Percentiles rank a stretch among this genome's conserved stretches.
Conservation (phyloP, 2,797 vertebrate species). For the Danio jaintianensis region DNA sequence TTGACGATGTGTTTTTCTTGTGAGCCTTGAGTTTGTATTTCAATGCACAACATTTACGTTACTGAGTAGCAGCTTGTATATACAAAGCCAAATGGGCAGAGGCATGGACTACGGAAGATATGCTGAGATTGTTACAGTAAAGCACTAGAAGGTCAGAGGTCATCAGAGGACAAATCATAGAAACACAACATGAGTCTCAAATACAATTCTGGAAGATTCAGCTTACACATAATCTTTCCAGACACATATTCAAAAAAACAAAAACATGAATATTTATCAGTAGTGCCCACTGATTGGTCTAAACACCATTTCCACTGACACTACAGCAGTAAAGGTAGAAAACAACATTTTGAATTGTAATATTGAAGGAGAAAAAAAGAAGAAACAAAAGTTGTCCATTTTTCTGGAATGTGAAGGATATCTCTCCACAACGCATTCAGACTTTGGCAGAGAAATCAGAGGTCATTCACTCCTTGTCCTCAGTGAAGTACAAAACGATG, state of each 20-base stretch:
- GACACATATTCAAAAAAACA: slow-evolving; percentile 29
- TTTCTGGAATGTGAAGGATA: slow-evolving; percentile 32
- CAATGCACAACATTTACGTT: slow-evolving; percentile 79
- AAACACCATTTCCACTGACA: slow-evolving; percentile 38
- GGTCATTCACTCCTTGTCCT: slow-evolving; percentile 53
- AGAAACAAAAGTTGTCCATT: slow-evolving; percentile 10
- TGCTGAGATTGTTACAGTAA: slow-evolving; percentile 48
- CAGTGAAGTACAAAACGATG: slow-evolving; percentile 50
- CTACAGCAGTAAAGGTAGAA: slow-evolving; percentile 35
- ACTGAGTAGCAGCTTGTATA: slow-evolving; percentile 66
- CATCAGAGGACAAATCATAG: slow-evolving; percentile 42
- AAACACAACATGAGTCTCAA: slow-evolving; percentile 46
- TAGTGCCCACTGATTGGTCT: slow-evolving; percentile 34
- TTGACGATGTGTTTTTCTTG: slow-evolving; percentile 17
- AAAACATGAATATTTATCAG: slow-evolving; percentile 44
- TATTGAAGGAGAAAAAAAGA: slow-evolving; percentile 37
- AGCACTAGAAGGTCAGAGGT: slow-evolving; percentile 52
- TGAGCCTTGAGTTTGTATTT: slow-evolving; percentile 65
- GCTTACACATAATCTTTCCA: slow-evolving; percentile 39
- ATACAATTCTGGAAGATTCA: slow-evolving; percentile 48
- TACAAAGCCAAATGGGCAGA: slow-evolving; percentile 55
- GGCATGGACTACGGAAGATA: slow-evolving; percentile 49
- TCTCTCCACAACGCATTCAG: slow-evolving; percentile 58
- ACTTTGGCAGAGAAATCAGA: slow-evolving; percentile 68
- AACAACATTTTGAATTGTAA: slow-evolving; percentile 57